Conservation (phyloP, 2,113 vertebrate genomes). For the Callionymus lyra region DNA sequence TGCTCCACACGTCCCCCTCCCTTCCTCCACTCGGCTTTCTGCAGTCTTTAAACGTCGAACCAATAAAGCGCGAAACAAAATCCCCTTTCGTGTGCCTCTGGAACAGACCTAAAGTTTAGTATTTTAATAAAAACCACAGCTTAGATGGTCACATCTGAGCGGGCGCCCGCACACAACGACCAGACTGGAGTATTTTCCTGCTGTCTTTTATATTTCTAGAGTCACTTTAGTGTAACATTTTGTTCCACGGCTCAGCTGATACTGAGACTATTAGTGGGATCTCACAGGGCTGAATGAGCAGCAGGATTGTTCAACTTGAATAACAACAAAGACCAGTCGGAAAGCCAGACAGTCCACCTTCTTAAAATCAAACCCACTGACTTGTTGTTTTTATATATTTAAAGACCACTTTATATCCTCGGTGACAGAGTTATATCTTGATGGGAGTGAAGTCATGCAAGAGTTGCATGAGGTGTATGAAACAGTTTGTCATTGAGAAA, state of each 20-base stretch:
- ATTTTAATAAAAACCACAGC: slow-evolving; percentile 56
- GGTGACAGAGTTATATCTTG: no score
- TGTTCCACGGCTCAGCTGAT: slow-evolving; percentile 34
- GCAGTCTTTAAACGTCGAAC: slow-evolving; percentile 55
- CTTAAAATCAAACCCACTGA: no score
- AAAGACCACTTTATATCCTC: no score
- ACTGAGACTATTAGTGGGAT: slow-evolving; percentile 52
- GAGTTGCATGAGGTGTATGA: no score
- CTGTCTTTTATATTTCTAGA: slow-evolving; percentile 38
- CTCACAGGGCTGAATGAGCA: slow-evolving; percentile 48
- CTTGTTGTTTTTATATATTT: no score
- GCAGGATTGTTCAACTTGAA: slow-evolving; percentile 49
- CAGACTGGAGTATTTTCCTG: background rate
- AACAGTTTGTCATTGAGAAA: no score
- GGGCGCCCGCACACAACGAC: slow-evolving; percentile 20
- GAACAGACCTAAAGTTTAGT: slow-evolving; percentile 46
- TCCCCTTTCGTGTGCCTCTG: slow-evolving; percentile 28
- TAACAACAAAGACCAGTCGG: slow-evolving; percentile 39
- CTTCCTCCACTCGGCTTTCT: slow-evolving; percentile 39
- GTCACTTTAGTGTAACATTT: slow-evolving; percentile 41
- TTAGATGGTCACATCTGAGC: slow-evolving; percentile 42
- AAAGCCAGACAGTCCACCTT: slow-evolving; percentile 11
- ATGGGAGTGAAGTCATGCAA: no score
- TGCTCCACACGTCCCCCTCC: slow-evolving; percentile 43
- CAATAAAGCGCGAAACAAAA: slow-evolving; percentile 58